phyloP scores from a whole-genome alignment of 1,140 invertebrate species.

The Vanessa atalanta region DNA sequence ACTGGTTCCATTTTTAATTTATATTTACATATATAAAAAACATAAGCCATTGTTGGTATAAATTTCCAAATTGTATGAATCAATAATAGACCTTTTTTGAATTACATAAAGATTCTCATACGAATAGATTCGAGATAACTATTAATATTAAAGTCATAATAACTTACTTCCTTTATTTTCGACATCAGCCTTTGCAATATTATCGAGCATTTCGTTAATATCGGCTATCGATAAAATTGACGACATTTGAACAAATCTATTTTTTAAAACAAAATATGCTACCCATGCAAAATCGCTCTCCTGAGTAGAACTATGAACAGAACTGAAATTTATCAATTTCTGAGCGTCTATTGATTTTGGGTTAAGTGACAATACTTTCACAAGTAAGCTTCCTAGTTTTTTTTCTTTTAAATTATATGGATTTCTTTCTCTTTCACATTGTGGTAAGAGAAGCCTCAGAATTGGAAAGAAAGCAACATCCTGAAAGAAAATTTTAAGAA shows the following conservation, averaged over 20 bases:
- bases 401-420: constrained; percentile 67
- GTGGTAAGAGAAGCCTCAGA: constrained; percentile 61
- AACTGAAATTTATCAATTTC: constrained; percentile 57
- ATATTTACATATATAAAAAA: no score
- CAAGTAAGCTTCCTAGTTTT: constrained; percentile 59
- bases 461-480: constrained; percentile 59
- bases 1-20: no score
- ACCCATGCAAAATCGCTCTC: constrained; percentile 64
- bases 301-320: constrained; percentile 43
- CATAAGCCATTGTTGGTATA: no score
- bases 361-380: constrained; percentile 59
- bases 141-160: neutral
- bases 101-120: no score
- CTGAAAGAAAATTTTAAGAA: constrained; percentile 49
- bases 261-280: constrained; percentile 58
- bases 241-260: constrained; percentile 43
- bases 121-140: neutral
- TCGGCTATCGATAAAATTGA: constrained; percentile 50
- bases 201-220: constrained; percentile 63
- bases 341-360: constrained; percentile 54
- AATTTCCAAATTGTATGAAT: no score
- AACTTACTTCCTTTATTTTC: constrained; percentile 62
- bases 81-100: no score
- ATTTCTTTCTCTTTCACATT: constrained; percentile 60
- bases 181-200: constrained; percentile 54